Base-by-base conservation (phyloP, 2,113 vertebrate species). In the Dasyornis broadbenti region DNA sequence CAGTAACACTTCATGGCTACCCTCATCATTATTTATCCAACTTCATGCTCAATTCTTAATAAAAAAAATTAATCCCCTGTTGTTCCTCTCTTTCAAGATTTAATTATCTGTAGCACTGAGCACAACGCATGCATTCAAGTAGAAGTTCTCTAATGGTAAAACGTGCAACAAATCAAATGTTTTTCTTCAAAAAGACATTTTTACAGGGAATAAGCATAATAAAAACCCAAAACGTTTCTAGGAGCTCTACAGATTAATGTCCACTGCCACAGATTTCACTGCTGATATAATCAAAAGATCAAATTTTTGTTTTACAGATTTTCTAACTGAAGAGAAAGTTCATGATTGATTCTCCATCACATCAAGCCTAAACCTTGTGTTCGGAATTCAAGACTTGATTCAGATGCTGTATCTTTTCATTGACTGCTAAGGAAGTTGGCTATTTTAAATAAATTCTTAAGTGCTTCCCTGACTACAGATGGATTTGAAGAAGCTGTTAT, bases 1-100 rank as follows among this genome's bases (percentile, higher is more conserved):
- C 1, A 69, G 28, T 21, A 85, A 77, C 10, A 69, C 18, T 35
- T 61, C 7, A 6, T 45, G 35, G 24, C 22, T 72, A 64, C 6
- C 9, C 7, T 66, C 33, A 57, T 23, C 2, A 7, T 45, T 82
- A 78, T 71, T 93, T 87, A 83, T 70, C 39, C 54, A 81, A 47
- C 33, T 53, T 93, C 15, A 37, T 18, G 15, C 37, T 77, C 4
- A 79, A 72, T 92, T 87, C n/a, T 57, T 87, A 91, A 92, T 79
- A 79, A 86, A 76, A 88, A 13, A 17, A 73, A 86, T 52, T 54
- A 45, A 54, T 65, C 54, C 39, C 33, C 39, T 61, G 44, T 26
- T 91, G 11, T 69, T 20, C 15, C 50, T 60, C 42, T 87, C 53
- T 52, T 61, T 69, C 63, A 49, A 68, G 37, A 33, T 82, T 73